A percentile compares a stretch with the other conserved stretches of the same genome.
These are phyloP conservation scores for Mormyrops attenuatus DNA, from an alignment of 2,797 vertebrate genomes.

Conservation along the genomic window DNA sequence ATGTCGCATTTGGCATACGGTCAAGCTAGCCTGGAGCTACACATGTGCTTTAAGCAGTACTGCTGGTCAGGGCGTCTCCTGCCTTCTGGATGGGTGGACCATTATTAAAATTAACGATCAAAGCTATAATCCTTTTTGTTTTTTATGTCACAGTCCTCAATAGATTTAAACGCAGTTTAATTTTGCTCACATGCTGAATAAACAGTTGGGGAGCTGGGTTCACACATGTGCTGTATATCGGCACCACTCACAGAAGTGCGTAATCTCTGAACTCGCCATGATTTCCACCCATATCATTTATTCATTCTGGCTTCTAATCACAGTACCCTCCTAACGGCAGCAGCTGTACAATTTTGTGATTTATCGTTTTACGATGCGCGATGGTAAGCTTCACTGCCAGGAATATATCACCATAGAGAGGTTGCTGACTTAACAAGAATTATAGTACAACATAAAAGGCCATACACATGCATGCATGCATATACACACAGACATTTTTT, in stretches of 20 bases:
- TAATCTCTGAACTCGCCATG: neutral
- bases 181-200: neutral
- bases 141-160: neutral
- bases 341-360: neutral
- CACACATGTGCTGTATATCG: neutral
- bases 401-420: neutral
- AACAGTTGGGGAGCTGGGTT: neutral
- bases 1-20: neutral
- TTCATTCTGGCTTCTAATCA: neutral
- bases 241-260: neutral
- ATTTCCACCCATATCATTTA: neutral
- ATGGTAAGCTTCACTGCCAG: neutral
- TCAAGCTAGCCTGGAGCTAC: neutral
- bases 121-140: neutral
- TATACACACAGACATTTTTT: neutral
- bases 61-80: neutral
- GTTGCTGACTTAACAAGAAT: conserved; percentile 1
- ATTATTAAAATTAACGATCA: neutral
- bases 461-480: neutral
- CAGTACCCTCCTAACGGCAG: neutral
- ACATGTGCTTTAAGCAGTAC: neutral
- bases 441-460: neutral
- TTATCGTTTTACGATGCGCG: neutral
- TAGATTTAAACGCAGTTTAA: neutral
- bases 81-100: neutral